These are phyloP conservation scores for Zaprionus tsacasi DNA, from an alignment of 1,140 invertebrate genomes.

Conservation along the genomic window DNA sequence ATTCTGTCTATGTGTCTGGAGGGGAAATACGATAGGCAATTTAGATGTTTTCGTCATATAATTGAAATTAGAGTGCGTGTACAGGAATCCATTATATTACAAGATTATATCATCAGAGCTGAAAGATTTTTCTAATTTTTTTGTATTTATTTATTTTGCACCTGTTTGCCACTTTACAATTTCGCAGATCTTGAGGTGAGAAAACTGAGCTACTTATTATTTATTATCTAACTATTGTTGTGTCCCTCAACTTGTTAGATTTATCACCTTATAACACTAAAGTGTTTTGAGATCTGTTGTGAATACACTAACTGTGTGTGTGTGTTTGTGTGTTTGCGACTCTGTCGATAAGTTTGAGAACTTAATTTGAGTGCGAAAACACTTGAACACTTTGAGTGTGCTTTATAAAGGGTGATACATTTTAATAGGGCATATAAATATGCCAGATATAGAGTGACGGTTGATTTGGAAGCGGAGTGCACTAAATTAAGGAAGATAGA, in stretches of 20 bases:
- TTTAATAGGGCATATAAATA: neutral
- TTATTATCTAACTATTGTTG: slow-evolving; percentile 7
- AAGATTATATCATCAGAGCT: too few species aligned
- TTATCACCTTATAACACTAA: slow-evolving; percentile 17
- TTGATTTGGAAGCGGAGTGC: too few species aligned
- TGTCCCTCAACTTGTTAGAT: slow-evolving; percentile 6
- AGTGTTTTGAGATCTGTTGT: neutral
- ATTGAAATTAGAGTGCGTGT: neutral
- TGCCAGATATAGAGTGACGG: too few species aligned
- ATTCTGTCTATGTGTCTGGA: neutral
- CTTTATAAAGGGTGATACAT: neutral
- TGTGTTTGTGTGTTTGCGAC: neutral
- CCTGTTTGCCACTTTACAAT: neutral
- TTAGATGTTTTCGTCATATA: neutral
- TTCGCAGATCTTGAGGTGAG: slow-evolving; percentile 1
- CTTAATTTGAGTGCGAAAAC: neutral
- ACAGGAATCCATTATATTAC: too few species aligned
- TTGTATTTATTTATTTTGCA: neutral
- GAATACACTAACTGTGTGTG: neutral
- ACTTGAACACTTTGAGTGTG: slow-evolving; percentile 6
- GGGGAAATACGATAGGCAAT: slow-evolving; percentile 17
- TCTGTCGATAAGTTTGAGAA: slow-evolving; percentile 14
- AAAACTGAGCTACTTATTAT: slow-evolving; percentile 6
- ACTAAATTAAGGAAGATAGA: too few species aligned
- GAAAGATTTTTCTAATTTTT: neutral